Base-by-base conservation (phyloP, 2,113 vertebrate species). In the Gavia stellata region DNA sequence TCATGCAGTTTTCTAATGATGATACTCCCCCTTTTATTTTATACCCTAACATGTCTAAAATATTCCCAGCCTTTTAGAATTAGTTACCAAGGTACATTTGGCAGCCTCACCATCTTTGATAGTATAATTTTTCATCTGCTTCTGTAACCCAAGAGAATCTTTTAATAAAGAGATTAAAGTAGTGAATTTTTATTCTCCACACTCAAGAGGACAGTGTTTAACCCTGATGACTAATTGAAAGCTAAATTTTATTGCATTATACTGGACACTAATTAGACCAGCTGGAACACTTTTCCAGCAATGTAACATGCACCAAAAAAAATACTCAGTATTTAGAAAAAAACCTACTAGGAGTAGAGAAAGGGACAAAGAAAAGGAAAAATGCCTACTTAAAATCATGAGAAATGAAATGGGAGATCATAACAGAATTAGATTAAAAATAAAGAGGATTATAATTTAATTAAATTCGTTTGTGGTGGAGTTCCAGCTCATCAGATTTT, bases 101-200 rank as follows among this genome's bases (percentile, higher is more conserved):
- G 65, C 70, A 97, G 53, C 67, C 68, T 73, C 52, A 72, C 9
- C 19, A 90, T 72, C 55, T 91, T 93, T 95, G 96, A 94, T 88
- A 87, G 55, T 31, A 52, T 71, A 87, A 84, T 78, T 95, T 97
- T 97, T 95, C 94, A 96, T 96, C 78, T 94, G 45, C 18, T 95
- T 94, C 52, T 88, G 16, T 91, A 88, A 94, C 93, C 49, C 68
- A 44, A 82, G 85, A 94, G 90, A 77, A 96, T 92, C 34, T 96
- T 96, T 95, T 92, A 97, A 97, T 96, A 96, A 96, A 96, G 93
- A 95, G 66, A 96, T 96, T 95, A 90, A 97, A 97, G 45, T 91
- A 82, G 47, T 96, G 55, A 26, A 71, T 81, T 97, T 97, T 96
- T 91, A 73, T 92, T 85, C 44, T 78, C 26, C 44, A 17, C 1